phyloP scores from a whole-genome alignment of 92 coral and sea anemone species.

The Scolanthus callimorphus region DNA sequence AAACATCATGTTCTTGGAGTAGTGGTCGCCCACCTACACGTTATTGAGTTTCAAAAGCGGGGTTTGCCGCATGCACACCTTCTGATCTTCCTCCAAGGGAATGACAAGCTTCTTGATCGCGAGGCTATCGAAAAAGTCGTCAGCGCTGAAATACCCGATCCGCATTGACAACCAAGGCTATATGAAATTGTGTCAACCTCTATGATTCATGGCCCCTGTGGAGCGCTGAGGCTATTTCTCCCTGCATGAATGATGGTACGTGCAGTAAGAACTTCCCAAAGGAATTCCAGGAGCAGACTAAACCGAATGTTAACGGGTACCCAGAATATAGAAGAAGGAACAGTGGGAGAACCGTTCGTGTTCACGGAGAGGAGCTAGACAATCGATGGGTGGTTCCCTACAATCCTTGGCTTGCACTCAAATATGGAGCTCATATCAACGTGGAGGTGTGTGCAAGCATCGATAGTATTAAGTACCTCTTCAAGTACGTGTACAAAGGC shows the following conservation, averaged over 20 bases:
- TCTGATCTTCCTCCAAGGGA: neutral
- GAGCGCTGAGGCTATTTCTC: no score
- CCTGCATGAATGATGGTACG: no score
- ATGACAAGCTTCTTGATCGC: neutral
- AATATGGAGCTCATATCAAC: constrained; percentile 6
- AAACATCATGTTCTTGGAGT: constrained; percentile 3
- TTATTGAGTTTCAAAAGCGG: constrained; percentile 1
- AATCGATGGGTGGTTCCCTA: constrained; percentile 10
- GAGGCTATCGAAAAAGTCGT: neutral
- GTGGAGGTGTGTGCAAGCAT: neutral
- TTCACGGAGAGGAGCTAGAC: neutral
- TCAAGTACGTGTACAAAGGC: constrained; percentile 17
- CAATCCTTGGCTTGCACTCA: neutral
- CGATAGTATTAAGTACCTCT: constrained; percentile 1
- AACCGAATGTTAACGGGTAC: neutral
- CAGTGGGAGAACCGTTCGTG: neutral
- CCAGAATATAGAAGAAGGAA: constrained; percentile 1
- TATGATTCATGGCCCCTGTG: constrained; percentile 19
- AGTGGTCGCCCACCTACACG: neutral
- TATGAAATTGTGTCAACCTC: neutral
- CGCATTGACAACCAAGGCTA: neutral
- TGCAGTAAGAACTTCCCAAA: no score
- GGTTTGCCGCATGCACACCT: constrained; percentile 8
- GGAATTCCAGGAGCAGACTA: neutral
- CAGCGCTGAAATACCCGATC: neutral